Base-by-base conservation (phyloP, 2,797 vertebrate genomes). In the Mormyrus hasselquistii region DNA sequence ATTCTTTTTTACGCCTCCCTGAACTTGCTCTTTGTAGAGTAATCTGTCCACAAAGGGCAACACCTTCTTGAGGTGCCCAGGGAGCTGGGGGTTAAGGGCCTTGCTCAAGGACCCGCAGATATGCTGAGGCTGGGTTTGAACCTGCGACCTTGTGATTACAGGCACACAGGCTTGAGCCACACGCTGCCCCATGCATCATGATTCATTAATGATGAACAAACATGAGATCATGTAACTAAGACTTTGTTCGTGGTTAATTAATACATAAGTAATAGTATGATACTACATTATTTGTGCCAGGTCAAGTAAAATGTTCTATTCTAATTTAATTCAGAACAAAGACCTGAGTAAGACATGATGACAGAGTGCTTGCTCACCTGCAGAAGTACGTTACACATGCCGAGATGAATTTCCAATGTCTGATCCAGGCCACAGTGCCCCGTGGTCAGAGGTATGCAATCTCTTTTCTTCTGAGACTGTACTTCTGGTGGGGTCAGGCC, bases 361-460 rank as follows among this genome's bases (percentile, higher is more conserved):
- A 62, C 4, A 83, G 19, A 49, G 19, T 12, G n/a, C 10, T 44
- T n/a, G 29, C 91, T 91, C 92, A 97, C 97, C 96, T 95, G 95
- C 88, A 99, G 91, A 90, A 99, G 95, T 83, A 94, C 93, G 91
- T 93, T 95, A 92, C 98, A 99, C 89, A 97, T 94, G 83, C 95
- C 96, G 91, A 99, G 95, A 90, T 99, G 98, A 50, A 95, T 94
- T 0, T 94, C 91, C 59, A 99, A 88, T 59, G 97, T 94, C 16
- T 84, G 89, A 79, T 99, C 98, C 6, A 99, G 94, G 93, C 95
- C 94, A 59, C 93, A 96, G 89, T 96, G 93, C 0, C 97, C 97
- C 4, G 97, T 97, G 1, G 96, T 97, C 62, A 97, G 91, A 2
- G 94, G 94, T 88, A 90, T 0, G 3, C 90, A 49, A n/a, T 90